Conservation (phyloP, 2,113 vertebrate species). For the Cromileptes altivelis region DNA sequence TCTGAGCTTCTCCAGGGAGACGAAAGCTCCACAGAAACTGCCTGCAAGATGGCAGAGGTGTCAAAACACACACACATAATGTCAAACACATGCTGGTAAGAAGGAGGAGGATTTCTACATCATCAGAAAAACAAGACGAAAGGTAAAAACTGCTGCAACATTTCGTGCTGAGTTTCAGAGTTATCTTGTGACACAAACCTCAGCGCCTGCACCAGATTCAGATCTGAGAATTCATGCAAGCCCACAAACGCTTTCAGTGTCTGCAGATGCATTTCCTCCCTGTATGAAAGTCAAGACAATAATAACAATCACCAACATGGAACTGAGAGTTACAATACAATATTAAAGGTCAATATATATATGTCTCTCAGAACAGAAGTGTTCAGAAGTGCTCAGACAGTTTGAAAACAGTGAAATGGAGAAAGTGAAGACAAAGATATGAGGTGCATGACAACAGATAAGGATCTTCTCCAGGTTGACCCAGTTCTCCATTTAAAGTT, state of each 20-base stretch:
- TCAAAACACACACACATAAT: neutral
- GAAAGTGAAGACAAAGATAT: neutral
- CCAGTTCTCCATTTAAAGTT: no score
- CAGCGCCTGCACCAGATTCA: conserved; percentile 95
- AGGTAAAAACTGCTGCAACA: conserved; percentile 10
- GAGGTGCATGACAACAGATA: neutral
- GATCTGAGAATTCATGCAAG: conserved; percentile 93
- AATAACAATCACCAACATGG: neutral
- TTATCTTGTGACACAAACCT: conserved; percentile 83
- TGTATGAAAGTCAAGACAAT: conserved; percentile 54
- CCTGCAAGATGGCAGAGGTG: conserved; percentile 73
- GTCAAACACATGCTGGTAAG: neutral
- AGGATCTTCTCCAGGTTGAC: neutral
- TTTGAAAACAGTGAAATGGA: neutral
- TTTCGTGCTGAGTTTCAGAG: neutral
- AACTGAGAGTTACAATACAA: neutral
- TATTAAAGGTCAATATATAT: neutral
- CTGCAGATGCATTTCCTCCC: conserved; percentile 90
- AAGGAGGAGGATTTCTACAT: neutral
- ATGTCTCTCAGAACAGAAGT: neutral
- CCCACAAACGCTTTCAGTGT: conserved; percentile 92
- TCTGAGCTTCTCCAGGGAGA: conserved; percentile 96
- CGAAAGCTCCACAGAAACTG: conserved; percentile 98
- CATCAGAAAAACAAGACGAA: neutral
- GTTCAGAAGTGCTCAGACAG: neutral